Percentiles rank a stretch among this genome's conserved stretches.
phyloP scores from a whole-genome alignment of 64 coral and sea anemone species.

The Dendronephthya gigantea region DNA sequence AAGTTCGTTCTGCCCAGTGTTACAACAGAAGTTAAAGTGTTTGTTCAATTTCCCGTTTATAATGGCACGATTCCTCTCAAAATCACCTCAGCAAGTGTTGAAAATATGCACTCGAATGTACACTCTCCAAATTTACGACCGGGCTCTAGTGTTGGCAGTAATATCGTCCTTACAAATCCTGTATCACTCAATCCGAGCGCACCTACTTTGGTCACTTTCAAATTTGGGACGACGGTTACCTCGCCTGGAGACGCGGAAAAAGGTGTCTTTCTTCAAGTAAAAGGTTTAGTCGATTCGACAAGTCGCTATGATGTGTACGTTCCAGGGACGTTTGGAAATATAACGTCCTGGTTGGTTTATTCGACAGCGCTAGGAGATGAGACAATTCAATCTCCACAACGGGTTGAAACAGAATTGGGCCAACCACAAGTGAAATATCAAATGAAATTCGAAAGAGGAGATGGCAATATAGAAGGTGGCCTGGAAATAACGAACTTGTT shows the following conservation, averaged over 20 bases:
- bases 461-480: not conserved
- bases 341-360: not conserved
- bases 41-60: not conserved
- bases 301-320: not conserved
- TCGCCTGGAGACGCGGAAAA: not conserved
- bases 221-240: not conserved
- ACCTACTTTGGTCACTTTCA: not conserved
- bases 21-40: not conserved
- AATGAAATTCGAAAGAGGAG: not conserved
- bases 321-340: not conserved
- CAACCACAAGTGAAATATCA: not conserved
- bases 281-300: not conserved
- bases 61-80: not conserved
- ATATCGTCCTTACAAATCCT: not conserved
- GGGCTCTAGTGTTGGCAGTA: not conserved
- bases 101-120: not conserved
- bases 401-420: not conserved
- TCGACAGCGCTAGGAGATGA: not conserved
- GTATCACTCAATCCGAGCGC: not conserved
- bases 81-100: not conserved
- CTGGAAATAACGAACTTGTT: not conserved
- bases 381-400: not conserved
- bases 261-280: not conserved
- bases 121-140: not conserved
- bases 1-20: not conserved